Conservation (phyloP, 1,140 invertebrate genomes). For the Aradophagus sp. region DNA sequence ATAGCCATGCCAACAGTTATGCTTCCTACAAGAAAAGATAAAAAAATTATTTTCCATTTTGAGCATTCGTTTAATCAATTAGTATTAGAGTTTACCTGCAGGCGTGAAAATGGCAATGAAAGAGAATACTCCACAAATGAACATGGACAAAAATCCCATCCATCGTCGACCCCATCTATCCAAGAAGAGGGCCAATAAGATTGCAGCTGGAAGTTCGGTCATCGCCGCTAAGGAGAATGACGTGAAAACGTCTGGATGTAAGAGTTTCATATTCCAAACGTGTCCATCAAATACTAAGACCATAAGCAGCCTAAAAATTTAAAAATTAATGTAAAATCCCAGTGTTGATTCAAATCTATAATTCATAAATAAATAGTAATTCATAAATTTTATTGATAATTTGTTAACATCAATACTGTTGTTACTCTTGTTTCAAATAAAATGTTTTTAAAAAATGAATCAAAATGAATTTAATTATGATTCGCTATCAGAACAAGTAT, state of each 20-base stretch:
- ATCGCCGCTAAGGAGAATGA: conserved; percentile 89
- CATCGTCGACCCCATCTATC: conserved; percentile 89
- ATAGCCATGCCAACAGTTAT: conserved; percentile 84
- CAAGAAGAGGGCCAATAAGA: conserved; percentile 84
- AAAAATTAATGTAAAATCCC: too few relatives aligned
- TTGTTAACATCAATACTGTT: too few relatives aligned
- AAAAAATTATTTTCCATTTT: too few relatives aligned
- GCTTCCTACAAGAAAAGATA: conserved; percentile 72
- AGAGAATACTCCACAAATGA: conserved; percentile 78
- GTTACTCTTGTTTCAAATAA: too few relatives aligned
- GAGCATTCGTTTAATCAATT: too few relatives aligned
- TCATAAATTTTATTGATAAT: too few relatives aligned
- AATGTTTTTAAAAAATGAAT: too few relatives aligned
- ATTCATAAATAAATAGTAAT: too few relatives aligned
- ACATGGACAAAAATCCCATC: conserved; percentile 86
- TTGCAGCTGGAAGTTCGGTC: conserved; percentile 89
- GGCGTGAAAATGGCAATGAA: conserved; percentile 83
- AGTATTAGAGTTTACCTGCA: conserved; percentile 70
- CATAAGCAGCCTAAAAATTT: conserved; percentile 80
- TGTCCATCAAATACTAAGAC: conserved; percentile 90
- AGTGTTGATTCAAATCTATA: too few relatives aligned
- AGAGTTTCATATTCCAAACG: conserved; percentile 86
- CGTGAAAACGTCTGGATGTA: conserved; percentile 83
- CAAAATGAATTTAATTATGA: too few relatives aligned
- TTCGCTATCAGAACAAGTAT: too few relatives aligned